Evolutionary conservation across 2,888 invertebrate genomes (phyloP).

Genomic region (Pachymerium ferrugineum): DNA sequence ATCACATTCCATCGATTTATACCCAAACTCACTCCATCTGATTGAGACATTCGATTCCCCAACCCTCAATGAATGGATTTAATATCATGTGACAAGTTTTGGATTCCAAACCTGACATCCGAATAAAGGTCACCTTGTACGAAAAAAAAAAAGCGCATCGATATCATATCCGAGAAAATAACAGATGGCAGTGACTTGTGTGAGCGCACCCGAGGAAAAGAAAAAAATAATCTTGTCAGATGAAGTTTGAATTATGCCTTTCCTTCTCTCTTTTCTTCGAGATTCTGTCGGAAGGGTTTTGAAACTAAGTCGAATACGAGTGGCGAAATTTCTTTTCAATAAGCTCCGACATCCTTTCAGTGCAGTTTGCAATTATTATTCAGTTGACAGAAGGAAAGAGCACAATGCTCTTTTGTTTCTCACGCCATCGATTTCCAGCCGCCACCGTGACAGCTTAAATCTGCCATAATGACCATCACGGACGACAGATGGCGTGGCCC

Average conservation of each 20-base stretch:
- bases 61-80: constrained; percentile 14
- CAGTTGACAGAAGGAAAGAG: not conserved
- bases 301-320: no score
- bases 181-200: not conserved
- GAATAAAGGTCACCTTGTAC: not conserved
- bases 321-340: not conserved
- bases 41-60: not conserved
- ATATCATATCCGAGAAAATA: constrained; percentile 11
- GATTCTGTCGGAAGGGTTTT: not conserved
- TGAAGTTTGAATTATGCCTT: not conserved
- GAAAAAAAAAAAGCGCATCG: not conserved
- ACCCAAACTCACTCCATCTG: not conserved
- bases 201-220: not conserved
- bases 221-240: not conserved
- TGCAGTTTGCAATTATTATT: not conserved
- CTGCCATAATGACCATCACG: constrained; percentile 7
- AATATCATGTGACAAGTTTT: constrained; percentile 15
- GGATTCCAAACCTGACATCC: constrained; percentile 7
- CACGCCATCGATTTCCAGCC: not conserved
- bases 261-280: not conserved
- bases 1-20: no score
- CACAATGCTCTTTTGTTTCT: constrained; percentile 1
- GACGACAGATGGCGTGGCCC: constrained; percentile 11
- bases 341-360: not conserved
- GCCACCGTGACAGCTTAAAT: not conserved